Base-by-base conservation (phyloP, 2,113 vertebrate genomes). In the Podiceps cristatus region DNA sequence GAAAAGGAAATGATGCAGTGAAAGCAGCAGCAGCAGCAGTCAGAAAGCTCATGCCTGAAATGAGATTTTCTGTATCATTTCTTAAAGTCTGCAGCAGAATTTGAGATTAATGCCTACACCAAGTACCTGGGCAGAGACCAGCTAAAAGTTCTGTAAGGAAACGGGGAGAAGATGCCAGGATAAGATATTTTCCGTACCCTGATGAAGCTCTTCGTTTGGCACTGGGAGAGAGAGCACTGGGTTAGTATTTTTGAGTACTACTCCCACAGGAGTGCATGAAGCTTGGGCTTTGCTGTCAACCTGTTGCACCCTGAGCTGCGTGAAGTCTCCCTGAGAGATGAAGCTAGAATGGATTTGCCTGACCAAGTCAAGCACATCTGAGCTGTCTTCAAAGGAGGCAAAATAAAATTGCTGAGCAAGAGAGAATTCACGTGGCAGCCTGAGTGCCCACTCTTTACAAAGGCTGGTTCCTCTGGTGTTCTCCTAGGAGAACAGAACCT, bases 361-460 rank as follows among this genome's bases (percentile, higher is more conserved):
- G 10, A 8, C 11, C 0, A 0, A 59, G 17, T 11, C 25, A 35
- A 44, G 29, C 16, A 28, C 6, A 6, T 69, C 37, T 27, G 18
- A 10, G 27, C 37, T 47, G 27, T 28, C 18, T 44, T 67, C 29
- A 33, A 52, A 29, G 37, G 42, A 58, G 22, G 19, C 17, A 67
- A 37, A 87, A 52, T 11, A 66, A 28, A 49, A 44, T 27, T 33
- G 35, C 31, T 0, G 0, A 87, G 17, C 5, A 63, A 40, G 40
- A 49, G 9, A 28, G 66, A 28, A n/a, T 40, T 50, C 5, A 25
- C 7, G 10, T 0, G 0, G 25, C 49, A 75, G 69, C 29, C 27
- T 10, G 8, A 47, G 58, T 9, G 8, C 23, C 59, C 12, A 9
- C 7, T 66, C 47, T 66, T 81, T 20, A 49, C 29, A 15, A 35